Percentiles rank a stretch among this genome's conserved stretches.
These are phyloP conservation scores for Leuciscus idus DNA, from an alignment of 2,113 vertebrate genomes.

Conservation along the genomic window DNA sequence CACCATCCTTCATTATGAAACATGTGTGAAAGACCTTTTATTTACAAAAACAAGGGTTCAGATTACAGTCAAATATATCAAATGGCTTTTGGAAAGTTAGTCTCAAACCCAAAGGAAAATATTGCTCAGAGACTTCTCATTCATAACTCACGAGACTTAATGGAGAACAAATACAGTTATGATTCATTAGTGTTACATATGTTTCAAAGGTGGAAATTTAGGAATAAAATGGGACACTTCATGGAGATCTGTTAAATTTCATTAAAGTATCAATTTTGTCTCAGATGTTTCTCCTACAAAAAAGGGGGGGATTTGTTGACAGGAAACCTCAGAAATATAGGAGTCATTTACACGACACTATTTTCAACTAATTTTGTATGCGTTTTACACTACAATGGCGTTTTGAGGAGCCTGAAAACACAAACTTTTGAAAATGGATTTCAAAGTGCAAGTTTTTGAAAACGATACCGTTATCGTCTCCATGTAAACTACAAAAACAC, in stretches of 20 bases:
- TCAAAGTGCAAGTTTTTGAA: too few relatives aligned
- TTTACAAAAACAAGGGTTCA: slow-evolving; percentile 11
- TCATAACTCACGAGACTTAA: slow-evolving; percentile 20
- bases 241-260: background rate
- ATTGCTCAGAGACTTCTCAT: background rate
- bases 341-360: too few relatives aligned
- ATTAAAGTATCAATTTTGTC: background rate
- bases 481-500: too few relatives aligned
- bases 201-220: background rate
- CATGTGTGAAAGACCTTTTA: slow-evolving; percentile 1
- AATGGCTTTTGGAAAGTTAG: background rate
- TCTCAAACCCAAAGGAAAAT: slow-evolving; percentile 7
- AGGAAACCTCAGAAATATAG: too few relatives aligned
- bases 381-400: too few relatives aligned
- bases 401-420: too few relatives aligned
- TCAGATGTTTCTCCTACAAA: background rate
- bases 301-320: background rate
- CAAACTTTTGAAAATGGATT: too few relatives aligned
- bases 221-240: background rate
- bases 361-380: too few relatives aligned
- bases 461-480: too few relatives aligned
- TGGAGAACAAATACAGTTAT: background rate
- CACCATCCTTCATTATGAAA: slow-evolving; percentile 16
- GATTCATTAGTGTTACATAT: background rate
- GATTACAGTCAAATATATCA: slow-evolving; percentile 1